phyloP scores from a whole-genome alignment of 2,888 invertebrate species.

The Myathropa florea region DNA sequence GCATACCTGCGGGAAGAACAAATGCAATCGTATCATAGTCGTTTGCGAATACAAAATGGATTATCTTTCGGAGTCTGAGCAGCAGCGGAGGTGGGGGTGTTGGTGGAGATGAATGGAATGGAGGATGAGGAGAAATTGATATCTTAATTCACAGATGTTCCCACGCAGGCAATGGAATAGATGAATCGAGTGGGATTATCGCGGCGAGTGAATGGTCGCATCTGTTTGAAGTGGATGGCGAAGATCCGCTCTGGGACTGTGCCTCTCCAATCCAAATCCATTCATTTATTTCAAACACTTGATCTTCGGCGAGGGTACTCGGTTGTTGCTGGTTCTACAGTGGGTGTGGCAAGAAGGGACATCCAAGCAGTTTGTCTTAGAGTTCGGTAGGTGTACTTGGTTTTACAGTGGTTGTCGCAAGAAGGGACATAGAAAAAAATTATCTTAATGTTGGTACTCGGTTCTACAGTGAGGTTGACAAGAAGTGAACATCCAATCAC shows the following conservation, averaged over 20 bases:
- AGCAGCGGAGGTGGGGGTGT: not conserved
- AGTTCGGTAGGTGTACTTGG: too few relatives aligned
- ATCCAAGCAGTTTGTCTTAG: too few relatives aligned
- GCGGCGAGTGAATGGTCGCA: not conserved
- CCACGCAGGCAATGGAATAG: slow-evolving; percentile 29
- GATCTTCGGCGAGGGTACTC: not conserved
- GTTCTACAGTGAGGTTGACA: too few relatives aligned
- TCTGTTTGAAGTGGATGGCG: not conserved
- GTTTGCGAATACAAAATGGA: not conserved
- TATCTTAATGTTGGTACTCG: too few relatives aligned
- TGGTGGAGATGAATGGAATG: not conserved
- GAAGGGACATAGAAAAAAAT: too few relatives aligned
- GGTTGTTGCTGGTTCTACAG: slow-evolving; percentile 1
- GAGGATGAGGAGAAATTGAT: slow-evolving; percentile 22
- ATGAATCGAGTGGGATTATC: slow-evolving; percentile 1
- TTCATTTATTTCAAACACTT: slow-evolving; percentile 16
- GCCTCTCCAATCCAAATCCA: slow-evolving; percentile 7
- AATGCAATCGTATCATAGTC: not conserved
- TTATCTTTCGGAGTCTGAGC: not conserved
- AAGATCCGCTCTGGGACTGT: not conserved
- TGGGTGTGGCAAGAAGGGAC: not conserved
- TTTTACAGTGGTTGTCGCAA: too few relatives aligned
- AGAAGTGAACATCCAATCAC: too few relatives aligned
- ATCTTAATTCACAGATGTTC: slow-evolving; percentile 35
- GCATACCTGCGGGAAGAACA: slow-evolving; percentile 85